Percentiles rank a stretch among this genome's conserved stretches.
phyloP scores from a whole-genome alignment of 2,113 vertebrate genomes.

The Sinocyclocheilus maitianheensis region DNA sequence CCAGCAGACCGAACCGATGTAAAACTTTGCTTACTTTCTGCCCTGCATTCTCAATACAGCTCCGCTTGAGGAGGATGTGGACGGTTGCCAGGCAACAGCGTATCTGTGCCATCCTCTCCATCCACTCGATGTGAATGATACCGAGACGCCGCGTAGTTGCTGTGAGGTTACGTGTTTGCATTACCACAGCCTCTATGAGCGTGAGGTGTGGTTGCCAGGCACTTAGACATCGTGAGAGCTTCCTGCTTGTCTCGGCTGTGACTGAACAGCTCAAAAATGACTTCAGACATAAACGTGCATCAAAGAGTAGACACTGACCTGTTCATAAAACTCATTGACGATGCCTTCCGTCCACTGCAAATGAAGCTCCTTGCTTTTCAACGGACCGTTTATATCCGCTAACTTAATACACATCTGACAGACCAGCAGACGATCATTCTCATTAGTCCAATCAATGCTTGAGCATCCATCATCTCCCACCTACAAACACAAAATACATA shows the following conservation, averaged over 20 bases:
- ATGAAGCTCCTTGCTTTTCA: conserved; percentile 93
- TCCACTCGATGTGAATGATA: conserved; percentile 29
- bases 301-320: conserved; percentile 73
- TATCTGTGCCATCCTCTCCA: conserved; percentile 19
- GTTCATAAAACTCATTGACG: conserved; percentile 97
- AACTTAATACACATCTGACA: conserved; percentile 99
- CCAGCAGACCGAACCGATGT: neutral
- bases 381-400: conserved; percentile 96
- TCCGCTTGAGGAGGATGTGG: conserved; percentile 17
- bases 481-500: conserved; percentile 65
- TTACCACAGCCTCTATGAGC: neutral
- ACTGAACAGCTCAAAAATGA: neutral
- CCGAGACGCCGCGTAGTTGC: neutral
- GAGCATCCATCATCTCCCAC: conserved; percentile 88
- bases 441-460: conserved; percentile 97
- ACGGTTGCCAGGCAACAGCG: conserved; percentile 49
- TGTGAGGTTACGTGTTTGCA: neutral
- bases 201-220: neutral
- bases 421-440: conserved; percentile 94
- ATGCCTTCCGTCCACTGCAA: conserved; percentile 98
- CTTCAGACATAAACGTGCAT: neutral
- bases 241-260: neutral
- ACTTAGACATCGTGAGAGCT: neutral
- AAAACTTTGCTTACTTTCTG: conserved; percentile 8
- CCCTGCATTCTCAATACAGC: conserved; percentile 29